These are phyloP conservation scores for Pheosia tremula DNA, from an alignment of 2,888 invertebrate genomes.

Conservation along the genomic window DNA sequence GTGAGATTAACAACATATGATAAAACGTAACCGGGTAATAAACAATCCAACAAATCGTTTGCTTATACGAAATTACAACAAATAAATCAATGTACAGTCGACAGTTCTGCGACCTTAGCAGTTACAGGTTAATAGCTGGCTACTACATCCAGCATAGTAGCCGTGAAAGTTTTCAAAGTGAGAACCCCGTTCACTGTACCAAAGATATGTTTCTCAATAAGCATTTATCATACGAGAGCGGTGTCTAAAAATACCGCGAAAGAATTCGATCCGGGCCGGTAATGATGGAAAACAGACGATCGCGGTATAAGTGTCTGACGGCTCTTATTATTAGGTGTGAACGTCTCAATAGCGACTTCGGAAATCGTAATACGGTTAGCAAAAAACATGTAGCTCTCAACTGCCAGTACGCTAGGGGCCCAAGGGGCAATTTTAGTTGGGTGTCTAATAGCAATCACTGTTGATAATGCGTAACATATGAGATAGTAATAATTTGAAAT, in stretches of 20 bases:
- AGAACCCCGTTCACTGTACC: neutral
- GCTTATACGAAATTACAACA: no score
- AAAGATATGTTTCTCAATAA: conserved; percentile 25
- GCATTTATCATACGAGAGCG: conserved; percentile 28
- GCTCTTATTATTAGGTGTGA: conserved; percentile 55
- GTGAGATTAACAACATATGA: conserved; percentile 18
- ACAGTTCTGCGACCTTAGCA: no score
- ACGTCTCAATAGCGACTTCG: conserved; percentile 40
- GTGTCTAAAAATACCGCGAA: conserved; percentile 51
- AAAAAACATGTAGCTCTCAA: conserved; percentile 29
- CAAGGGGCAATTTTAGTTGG: conserved; percentile 22
- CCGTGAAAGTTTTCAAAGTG: neutral
- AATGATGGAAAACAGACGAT: conserved; percentile 65
- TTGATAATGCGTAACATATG: no score
- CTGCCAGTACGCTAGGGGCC: conserved; percentile 26
- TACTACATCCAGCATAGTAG: neutral
- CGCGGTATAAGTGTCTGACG: conserved; percentile 58
- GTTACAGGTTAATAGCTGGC: no score
- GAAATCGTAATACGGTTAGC: conserved; percentile 34
- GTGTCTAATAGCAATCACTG: no score
- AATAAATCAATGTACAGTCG: no score
- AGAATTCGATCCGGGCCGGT: conserved; percentile 47
- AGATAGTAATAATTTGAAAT: no score
- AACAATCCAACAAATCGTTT: no score
- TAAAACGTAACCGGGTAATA: no score